Conservation (phyloP, 2,113 vertebrate genomes). For the Rattus norvegicus region GRCr8 NC_086019.1:236132001-236132500, state of each 20-base stretch:
- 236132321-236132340: neutral
- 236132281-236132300: slow-evolving; percentile 33
- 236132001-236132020: neutral
- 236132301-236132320: slow-evolving; percentile 52
- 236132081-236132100: neutral
- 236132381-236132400: neutral
- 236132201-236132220: neutral
- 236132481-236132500: slow-evolving; percentile 36
- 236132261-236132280: neutral
- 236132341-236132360: neutral
- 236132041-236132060: neutral
- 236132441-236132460: neutral
- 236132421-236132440: neutral
- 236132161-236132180: neutral
- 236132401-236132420: neutral
- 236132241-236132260: slow-evolving; percentile 27
- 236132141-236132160: neutral
- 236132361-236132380: neutral
- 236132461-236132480: neutral
- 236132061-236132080: neutral
- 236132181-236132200: neutral
- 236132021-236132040: neutral
- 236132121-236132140: neutral
- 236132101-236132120: neutral
- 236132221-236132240: neutral